A percentile compares a stretch with the other conserved stretches of the same genome.
Conservation (phyloP, 2,888 invertebrate species). For the Hemithea aestivaria region DNA sequence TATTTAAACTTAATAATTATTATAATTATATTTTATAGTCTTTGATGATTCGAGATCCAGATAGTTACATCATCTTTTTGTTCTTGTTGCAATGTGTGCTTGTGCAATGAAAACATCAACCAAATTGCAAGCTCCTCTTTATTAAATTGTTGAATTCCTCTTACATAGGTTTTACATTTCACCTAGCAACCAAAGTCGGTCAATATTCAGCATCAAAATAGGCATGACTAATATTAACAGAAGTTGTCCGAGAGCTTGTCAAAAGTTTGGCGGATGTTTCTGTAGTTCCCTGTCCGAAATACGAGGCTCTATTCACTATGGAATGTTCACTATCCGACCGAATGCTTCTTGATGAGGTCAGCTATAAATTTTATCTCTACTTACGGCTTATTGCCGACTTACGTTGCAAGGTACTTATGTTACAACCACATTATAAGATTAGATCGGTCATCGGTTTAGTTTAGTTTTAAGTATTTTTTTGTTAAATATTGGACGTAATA, state of each 20-base stretch:
- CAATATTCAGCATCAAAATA: conserved; percentile 37
- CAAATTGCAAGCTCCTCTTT: too few species aligned
- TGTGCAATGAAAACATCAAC: too few species aligned
- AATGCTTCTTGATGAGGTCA: conserved; percentile 9
- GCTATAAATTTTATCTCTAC: conserved; percentile 16
- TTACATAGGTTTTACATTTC: too few species aligned
- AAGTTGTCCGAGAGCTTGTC: conserved; percentile 47
- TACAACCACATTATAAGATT: conserved; percentile 14
- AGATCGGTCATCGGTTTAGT: too few species aligned
- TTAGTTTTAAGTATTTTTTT: neutral
- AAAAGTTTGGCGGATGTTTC: conserved; percentile 49
- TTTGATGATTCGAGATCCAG: too few species aligned
- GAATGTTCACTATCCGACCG: conserved; percentile 10
- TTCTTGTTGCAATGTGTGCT: too few species aligned
- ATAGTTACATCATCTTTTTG: too few species aligned
- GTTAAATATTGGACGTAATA: too few species aligned
- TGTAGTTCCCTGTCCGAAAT: conserved; percentile 34
- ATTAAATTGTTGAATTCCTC: too few species aligned
- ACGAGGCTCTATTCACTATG: conserved; percentile 16
- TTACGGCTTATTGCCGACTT: conserved; percentile 13
- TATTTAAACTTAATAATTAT: too few species aligned
- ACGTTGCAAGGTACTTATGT: conserved; percentile 15
- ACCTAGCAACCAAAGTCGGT: too few species aligned
- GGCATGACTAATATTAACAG: conserved; percentile 45
- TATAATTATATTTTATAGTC: too few species aligned